Conservation (phyloP, 35 echinoderm and acorn worm genomes). For the Hemicentrotus pulcherrimus region DNA sequence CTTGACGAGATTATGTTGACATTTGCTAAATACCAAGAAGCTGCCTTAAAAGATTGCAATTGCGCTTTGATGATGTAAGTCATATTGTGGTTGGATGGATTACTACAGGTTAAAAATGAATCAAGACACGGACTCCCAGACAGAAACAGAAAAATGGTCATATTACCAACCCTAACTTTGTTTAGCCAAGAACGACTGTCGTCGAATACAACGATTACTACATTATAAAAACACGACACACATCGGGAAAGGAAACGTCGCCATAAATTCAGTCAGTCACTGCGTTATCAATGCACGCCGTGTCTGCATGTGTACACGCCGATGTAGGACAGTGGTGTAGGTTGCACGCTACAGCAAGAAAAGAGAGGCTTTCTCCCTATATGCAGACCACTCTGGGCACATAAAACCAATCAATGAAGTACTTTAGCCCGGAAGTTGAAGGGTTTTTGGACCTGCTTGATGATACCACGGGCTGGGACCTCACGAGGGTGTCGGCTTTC, state of each 20-base stretch:
- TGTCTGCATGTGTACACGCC: neutral
- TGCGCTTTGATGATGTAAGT: neutral
- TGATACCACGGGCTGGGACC: neutral
- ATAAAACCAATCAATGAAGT: slow-evolving; percentile 45
- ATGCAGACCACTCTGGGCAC: slow-evolving; percentile 1
- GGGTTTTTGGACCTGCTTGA: slow-evolving; percentile 16
- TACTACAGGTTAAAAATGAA: neutral
- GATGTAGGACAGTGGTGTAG: neutral
- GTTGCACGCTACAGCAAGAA: neutral
- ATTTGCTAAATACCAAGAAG: neutral
- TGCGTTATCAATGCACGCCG: neutral
- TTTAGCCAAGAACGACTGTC: neutral
- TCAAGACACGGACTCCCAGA: neutral
- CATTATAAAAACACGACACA: neutral
- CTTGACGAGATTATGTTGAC: neutral
- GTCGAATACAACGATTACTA: neutral
- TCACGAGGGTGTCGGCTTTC: neutral
- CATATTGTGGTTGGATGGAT: neutral
- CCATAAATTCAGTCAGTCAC: neutral
- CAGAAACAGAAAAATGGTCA: neutral
- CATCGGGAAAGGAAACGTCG: neutral
- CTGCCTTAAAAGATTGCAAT: neutral
- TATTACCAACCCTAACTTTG: neutral
- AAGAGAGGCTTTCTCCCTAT: neutral
- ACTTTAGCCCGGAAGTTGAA: slow-evolving; percentile 45